These are phyloP conservation scores for Pissodes strobi DNA, from an alignment of 1,140 invertebrate genomes.

Conservation along the genomic window DNA sequence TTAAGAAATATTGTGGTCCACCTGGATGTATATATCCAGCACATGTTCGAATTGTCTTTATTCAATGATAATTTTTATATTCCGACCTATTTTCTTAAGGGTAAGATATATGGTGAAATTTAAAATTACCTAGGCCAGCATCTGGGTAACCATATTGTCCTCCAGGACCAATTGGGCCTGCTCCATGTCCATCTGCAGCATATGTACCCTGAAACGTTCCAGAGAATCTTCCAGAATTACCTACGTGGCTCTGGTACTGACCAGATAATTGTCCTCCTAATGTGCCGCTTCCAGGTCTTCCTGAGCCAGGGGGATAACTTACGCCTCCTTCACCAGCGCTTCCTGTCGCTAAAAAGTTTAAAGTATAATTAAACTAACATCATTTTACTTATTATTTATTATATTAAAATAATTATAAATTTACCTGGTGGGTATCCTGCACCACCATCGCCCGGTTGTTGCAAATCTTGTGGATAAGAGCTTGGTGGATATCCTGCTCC, in stretches of 20 bases:
- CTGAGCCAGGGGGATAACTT: not conserved
- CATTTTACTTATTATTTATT: too few species aligned
- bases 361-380: too few species aligned
- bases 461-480: not conserved
- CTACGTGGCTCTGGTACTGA: conserved; percentile 37
- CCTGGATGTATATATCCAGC: too few species aligned
- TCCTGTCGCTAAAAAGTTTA: too few species aligned
- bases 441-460: conserved; percentile 8
- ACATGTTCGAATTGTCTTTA: too few species aligned
- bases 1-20: too few species aligned
- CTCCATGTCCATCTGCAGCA: conserved; percentile 23
- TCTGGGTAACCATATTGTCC: too few species aligned
- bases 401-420: too few species aligned
- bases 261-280: conserved; percentile 45
- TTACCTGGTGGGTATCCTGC: not conserved
- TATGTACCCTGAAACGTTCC: conserved; percentile 49
- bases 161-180: not conserved
- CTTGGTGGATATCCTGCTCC: not conserved
- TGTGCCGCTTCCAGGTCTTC: conserved; percentile 10
- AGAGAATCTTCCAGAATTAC: conserved; percentile 44
- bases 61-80: too few species aligned
- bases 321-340: not conserved
- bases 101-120: too few species aligned
- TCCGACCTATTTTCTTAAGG: too few species aligned
- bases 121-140: too few species aligned